phyloP scores from a whole-genome alignment of 2,888 invertebrate genomes.

The Archips crataeganus region DNA sequence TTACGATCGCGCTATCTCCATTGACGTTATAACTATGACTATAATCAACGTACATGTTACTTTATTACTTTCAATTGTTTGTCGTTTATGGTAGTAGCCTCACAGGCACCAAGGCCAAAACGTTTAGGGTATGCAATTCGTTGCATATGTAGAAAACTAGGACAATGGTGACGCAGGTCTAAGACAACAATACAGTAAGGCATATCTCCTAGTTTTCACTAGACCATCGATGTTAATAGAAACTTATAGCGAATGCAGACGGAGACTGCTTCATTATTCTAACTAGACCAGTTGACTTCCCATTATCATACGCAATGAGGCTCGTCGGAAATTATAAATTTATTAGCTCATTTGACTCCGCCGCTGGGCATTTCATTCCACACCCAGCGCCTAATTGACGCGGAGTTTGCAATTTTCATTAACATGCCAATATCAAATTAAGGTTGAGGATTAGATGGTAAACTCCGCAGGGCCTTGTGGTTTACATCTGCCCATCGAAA shows the following conservation, averaged over 20 bases:
- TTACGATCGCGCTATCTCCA: conserved; percentile 36
- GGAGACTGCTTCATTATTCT: conserved; percentile 58
- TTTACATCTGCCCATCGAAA: conserved; percentile 54
- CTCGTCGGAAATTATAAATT: conserved; percentile 69
- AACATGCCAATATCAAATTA: conserved; percentile 59
- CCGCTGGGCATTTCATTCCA: conserved; percentile 52
- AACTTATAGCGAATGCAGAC: conserved; percentile 20
- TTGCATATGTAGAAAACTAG: conserved; percentile 60
- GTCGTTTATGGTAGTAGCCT: conserved; percentile 66
- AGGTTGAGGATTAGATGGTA: conserved; percentile 38
- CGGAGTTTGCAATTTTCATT: conserved; percentile 60
- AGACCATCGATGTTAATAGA: conserved; percentile 11
- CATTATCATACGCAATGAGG: conserved; percentile 76
- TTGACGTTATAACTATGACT: conserved; percentile 31
- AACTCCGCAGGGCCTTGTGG: conserved; percentile 53
- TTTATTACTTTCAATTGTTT: conserved; percentile 78
- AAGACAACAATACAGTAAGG: conserved; percentile 17
- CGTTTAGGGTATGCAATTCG: conserved; percentile 68
- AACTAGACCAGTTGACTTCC: conserved; percentile 65
- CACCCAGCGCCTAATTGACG: conserved; percentile 51
- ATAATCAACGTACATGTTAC: conserved; percentile 55
- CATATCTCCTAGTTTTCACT: conserved; percentile 5
- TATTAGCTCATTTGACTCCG: conserved; percentile 58
- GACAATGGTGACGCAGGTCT: conserved; percentile 49
- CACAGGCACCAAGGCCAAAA: conserved; percentile 66